Percentiles rank a stretch among this genome's conserved stretches.
Conservation (phyloP, 2,888 invertebrate species). For the Pantelozetes paolii region DNA sequence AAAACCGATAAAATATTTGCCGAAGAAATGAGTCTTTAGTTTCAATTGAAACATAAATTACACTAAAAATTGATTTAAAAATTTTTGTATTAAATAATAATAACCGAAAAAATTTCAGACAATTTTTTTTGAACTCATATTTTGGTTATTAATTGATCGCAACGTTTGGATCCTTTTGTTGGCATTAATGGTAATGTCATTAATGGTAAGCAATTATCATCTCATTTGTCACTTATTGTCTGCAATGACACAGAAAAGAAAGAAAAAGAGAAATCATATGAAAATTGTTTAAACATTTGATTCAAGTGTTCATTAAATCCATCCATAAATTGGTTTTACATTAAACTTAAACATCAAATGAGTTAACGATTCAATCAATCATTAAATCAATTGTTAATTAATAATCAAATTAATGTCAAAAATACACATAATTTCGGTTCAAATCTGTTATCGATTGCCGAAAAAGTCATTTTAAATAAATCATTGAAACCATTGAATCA, state of each 20-base stretch:
- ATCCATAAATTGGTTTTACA: too few relatives aligned
- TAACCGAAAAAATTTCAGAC: neutral
- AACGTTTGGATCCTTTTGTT: neutral
- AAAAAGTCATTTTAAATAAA: too few relatives aligned
- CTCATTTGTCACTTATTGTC: slow-evolving; percentile 10
- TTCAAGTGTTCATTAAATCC: too few relatives aligned
- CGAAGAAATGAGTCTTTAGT: neutral
- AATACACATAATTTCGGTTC: too few relatives aligned
- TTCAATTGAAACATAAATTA: neutral
- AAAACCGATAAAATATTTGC: neutral
- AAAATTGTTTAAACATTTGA: too few relatives aligned
- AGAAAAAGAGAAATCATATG: slow-evolving; percentile 13
- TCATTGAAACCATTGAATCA: neutral
- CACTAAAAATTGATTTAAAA: neutral
- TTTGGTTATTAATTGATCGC: slow-evolving; percentile 19
- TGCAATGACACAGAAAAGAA: slow-evolving; percentile 16
- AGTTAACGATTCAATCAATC: too few relatives aligned
- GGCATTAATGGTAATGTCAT: slow-evolving; percentile 5
- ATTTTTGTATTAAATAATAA: neutral
- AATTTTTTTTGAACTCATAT: neutral
- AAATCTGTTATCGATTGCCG: too few relatives aligned
- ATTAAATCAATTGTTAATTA: too few relatives aligned
- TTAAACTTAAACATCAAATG: too few relatives aligned
- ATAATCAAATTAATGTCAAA: too few relatives aligned
- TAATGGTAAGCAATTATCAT: slow-evolving; percentile 6